A percentile compares a stretch with the other conserved stretches of the same genome.
Evolutionary conservation across 1,140 invertebrate genomes (phyloP).

Genomic region (Idris sp.): DNA sequence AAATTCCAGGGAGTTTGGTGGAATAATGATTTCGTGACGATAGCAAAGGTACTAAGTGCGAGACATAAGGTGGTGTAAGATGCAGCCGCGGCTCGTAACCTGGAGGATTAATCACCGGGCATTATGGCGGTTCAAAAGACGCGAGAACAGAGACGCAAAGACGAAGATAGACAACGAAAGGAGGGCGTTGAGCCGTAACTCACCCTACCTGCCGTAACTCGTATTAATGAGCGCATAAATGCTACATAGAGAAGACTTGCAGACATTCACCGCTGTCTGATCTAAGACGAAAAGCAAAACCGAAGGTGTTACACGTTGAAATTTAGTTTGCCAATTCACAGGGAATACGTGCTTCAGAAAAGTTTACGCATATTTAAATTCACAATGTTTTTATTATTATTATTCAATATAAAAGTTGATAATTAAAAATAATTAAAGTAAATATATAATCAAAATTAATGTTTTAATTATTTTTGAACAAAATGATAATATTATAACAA

Average conservation of each 20-base stretch:
- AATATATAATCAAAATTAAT: too few species aligned
- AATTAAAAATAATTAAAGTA: too few species aligned
- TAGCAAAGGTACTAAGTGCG: slow-evolving; percentile 61
- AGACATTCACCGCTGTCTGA: slow-evolving; percentile 41
- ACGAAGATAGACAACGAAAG: slow-evolving; percentile 27
- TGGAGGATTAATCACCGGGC: slow-evolving; percentile 74
- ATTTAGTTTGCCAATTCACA: slow-evolving; percentile 37
- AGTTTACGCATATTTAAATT: slow-evolving; percentile 2
- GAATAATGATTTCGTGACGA: slow-evolving; percentile 67
- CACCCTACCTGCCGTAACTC: slow-evolving; percentile 65
- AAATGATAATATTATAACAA: slow-evolving; percentile 31
- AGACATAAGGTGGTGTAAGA: slow-evolving; percentile 55
- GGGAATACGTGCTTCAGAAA: slow-evolving; percentile 17
- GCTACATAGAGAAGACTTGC: slow-evolving; percentile 60
- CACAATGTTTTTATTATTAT: too few species aligned
- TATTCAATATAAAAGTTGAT: too few species aligned
- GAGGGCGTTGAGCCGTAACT: slow-evolving; percentile 67
- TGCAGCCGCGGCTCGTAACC: slow-evolving; percentile 63
- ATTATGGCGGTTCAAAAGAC: slow-evolving; percentile 73
- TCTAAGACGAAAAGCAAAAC: slow-evolving; percentile 44
- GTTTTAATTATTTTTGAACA: background rate
- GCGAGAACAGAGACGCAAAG: slow-evolving; percentile 47
- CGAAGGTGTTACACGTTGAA: slow-evolving; percentile 38
- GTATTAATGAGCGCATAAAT: slow-evolving; percentile 72
- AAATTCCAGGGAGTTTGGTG: slow-evolving; percentile 69